Conservation (phyloP, 2,797 vertebrate species). For the Gymnothorax javanicus region DNA sequence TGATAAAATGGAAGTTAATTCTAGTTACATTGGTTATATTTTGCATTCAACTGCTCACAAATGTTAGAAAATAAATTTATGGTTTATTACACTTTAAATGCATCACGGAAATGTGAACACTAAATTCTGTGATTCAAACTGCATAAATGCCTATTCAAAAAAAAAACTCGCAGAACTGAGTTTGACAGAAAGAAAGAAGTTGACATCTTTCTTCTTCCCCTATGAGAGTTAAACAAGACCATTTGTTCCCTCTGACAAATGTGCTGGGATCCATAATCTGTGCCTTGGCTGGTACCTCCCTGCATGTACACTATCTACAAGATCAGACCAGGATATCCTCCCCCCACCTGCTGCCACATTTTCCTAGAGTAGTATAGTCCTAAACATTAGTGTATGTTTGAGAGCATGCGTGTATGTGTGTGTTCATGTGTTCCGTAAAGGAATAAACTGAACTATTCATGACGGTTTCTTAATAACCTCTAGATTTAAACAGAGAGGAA, state of each 20-base stretch:
- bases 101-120: not conserved
- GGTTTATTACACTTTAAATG: not conserved
- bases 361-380: not conserved
- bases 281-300: not conserved
- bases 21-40: not conserved
- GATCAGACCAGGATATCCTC: not conserved
- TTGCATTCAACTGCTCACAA: not conserved
- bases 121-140: not conserved
- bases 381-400: too few relatives aligned
- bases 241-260: not conserved
- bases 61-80: not conserved
- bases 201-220: not conserved
- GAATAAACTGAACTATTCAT: not conserved
- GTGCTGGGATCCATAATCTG: not conserved
- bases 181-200: not conserved
- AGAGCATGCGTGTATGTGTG: not conserved
- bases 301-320: not conserved
- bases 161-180: not conserved
- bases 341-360: not conserved
- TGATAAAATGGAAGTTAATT: too few relatives aligned
- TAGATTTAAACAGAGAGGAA: not conserved
- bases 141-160: not conserved
- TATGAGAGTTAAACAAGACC: not conserved
- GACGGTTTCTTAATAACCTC: not conserved
- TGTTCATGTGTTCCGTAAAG: not conserved